These are phyloP conservation scores for Hipparchia semele DNA, from an alignment of 2,888 invertebrate genomes.

Conservation along the genomic window DNA sequence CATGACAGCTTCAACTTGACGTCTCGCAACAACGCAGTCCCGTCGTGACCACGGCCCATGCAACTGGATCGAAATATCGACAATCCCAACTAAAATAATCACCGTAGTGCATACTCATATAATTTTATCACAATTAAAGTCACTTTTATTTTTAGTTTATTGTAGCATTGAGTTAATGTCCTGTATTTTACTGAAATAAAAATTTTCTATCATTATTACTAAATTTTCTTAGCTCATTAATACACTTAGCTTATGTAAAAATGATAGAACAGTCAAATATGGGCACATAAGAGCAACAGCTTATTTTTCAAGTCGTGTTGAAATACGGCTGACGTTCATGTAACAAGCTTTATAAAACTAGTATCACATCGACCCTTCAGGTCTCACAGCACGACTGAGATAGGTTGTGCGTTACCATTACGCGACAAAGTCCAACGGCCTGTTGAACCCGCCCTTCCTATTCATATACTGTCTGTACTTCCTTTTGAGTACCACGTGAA, in stretches of 20 bases:
- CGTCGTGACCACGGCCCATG: too few relatives aligned
- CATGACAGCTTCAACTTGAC: too few relatives aligned
- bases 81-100: too few relatives aligned
- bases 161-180: too few relatives aligned
- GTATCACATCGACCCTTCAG: slow-evolving; percentile 49
- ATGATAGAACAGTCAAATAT: neutral
- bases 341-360: slow-evolving; percentile 45
- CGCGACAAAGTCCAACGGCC: slow-evolving; percentile 98
- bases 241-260: neutral
- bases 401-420: slow-evolving; percentile 64
- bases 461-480: slow-evolving; percentile 99
- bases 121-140: too few relatives aligned
- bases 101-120: too few relatives aligned
- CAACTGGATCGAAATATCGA: too few relatives aligned
- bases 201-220: too few relatives aligned
- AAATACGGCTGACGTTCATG: slow-evolving; percentile 17
- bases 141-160: too few relatives aligned
- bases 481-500: slow-evolving; percentile 97
- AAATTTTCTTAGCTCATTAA: too few relatives aligned
- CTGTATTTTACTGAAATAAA: too few relatives aligned
- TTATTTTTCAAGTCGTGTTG: slow-evolving; percentile 16
- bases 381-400: slow-evolving; percentile 29
- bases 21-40: too few relatives aligned
- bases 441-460: slow-evolving; percentile 98
- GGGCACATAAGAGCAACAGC: neutral